Base-by-base conservation (phyloP, 2,888 invertebrate species). In the Anaspis maculata region DNA sequence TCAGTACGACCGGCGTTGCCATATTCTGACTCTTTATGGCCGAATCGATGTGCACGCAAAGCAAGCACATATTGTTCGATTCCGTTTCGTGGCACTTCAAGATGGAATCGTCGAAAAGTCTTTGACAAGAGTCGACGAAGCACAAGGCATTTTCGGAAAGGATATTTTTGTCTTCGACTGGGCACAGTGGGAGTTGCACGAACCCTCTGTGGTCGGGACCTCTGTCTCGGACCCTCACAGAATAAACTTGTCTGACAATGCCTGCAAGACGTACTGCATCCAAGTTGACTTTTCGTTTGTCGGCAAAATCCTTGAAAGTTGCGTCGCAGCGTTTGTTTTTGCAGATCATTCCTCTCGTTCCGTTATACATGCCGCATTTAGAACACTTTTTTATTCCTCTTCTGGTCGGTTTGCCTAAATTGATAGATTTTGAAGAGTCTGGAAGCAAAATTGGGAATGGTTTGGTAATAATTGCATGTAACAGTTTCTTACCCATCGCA, bases 331-430 rank as follows among this genome's bases (percentile, higher is more conserved):
- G 63, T 56, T 77, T 77, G 56, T 83, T 83, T 59, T 83, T 83
- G 56, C 84, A 83, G 42, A 72, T 72, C 13, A 74, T 67, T n/a
- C 83, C 79, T 32, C 85, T 68, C 1, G 82, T 83, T 2, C 86
- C 86, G 62, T 84, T 87, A 41, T 76, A 76, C 2, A 74, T 74
- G 0, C 82, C 81, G 66, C 87, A 88, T 52, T 79, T 79, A 0
- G 74, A 74, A 54, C 86, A 88, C 53, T 79, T 81, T 45, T 79
- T 70, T 1, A 86, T 72, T 3, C 86, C 86, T 29, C 86, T 63
- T 30, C 76, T 61, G 1, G 82, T 83, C 3, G 81, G 71, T 36
- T 57, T 55, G 15, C 64, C 64, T 23, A 65, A 46, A 32, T 58
- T 57, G 27, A n/a, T n/a, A n/a, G n/a, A n/a, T n/a, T n/a, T n/a